Evolutionary conservation across 2,888 invertebrate species (phyloP), one percentile per base, ranked within the genome.

Genomic region (Eristalinus sepulchralis): DNA sequence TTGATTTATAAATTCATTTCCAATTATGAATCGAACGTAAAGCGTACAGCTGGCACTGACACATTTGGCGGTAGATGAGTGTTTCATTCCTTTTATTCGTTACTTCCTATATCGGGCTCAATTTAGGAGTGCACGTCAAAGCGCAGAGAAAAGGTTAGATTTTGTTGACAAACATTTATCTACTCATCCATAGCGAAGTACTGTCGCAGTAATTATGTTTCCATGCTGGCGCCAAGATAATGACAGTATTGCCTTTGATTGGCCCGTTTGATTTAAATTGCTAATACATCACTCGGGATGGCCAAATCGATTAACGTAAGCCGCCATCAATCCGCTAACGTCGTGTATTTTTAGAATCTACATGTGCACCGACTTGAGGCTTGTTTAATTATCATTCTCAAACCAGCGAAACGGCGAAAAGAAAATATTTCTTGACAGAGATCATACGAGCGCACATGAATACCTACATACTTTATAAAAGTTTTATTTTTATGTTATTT

Each of bases 91-190:
- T 13, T 39, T 39, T 13, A n/a, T 47, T 47, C 47, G 8, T 17
- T 47, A 47, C 47, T 47, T 47, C 47, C 47, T 47, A 47, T 47
- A 17, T 47, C 17, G 47, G 5, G 17, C 17, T 47, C 47, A 17
- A 47, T 47, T 47, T 17, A 17, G 47, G 47, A 8, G 47, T 47
- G 47, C 17, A 17, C 47, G 8, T 17, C 47, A 2, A 47, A 47
- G 2, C 27, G 27, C 27, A 3, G 39, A 57, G 24, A 85, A 77
- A 72, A 73, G 81, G 77, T 85, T 82, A 62, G 70, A 68, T 64
- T 68, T 85, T 85, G 85, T 85, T 85, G 85, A 85, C 85, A 85
- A 85, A 85, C 77, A 85, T 77, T 70, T 63, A 47, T 59, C 64
- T 53, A 55, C 20, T 53, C 68, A 57, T 17, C 17, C 47, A 17